Conservation (phyloP, 37 sponge, comb jelly and placozoan species). For the Cliona cf. orientalis region DNA sequence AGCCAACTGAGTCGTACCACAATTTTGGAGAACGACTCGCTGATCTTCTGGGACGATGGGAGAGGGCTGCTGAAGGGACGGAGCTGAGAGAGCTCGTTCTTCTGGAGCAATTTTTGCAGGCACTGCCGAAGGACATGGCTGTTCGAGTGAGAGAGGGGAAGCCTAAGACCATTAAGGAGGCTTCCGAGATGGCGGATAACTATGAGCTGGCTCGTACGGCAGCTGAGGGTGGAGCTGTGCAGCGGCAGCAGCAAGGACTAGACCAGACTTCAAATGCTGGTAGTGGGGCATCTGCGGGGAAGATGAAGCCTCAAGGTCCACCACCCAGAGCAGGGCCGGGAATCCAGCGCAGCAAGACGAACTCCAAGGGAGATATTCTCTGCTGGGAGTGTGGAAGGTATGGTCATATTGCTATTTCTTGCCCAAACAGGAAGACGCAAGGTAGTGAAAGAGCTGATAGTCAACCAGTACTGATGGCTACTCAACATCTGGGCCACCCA, state of each 20-base stretch:
- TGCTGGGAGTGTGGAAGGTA: background rate
- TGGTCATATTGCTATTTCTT: too few species aligned
- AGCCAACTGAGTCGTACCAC: constrained; percentile 9
- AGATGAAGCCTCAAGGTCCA: too few species aligned
- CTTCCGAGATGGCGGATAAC: constrained; percentile 1
- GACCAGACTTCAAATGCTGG: too few species aligned
- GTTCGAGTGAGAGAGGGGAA: constrained; percentile 15
- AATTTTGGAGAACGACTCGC: background rate
- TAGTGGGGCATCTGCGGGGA: too few species aligned
- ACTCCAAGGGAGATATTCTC: background rate
- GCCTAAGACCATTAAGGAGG: constrained; percentile 5
- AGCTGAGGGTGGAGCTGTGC: too few species aligned
- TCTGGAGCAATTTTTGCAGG: constrained; percentile 10
- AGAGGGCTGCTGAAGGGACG: background rate
- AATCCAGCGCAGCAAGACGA: too few species aligned
- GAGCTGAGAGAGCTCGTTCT: background rate
- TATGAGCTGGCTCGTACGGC: constrained; percentile 4
- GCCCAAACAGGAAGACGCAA: too few species aligned
- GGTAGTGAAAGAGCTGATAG: too few species aligned
- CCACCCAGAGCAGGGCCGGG: too few species aligned
- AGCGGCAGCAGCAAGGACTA: too few species aligned
- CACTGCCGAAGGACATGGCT: constrained; percentile 9
- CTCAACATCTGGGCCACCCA: too few species aligned
- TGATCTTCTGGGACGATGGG: constrained; percentile 24
- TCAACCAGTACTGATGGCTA: too few species aligned